phyloP scores from a whole-genome alignment of 2,113 vertebrate species.

The Bungarus multicinctus region DNA sequence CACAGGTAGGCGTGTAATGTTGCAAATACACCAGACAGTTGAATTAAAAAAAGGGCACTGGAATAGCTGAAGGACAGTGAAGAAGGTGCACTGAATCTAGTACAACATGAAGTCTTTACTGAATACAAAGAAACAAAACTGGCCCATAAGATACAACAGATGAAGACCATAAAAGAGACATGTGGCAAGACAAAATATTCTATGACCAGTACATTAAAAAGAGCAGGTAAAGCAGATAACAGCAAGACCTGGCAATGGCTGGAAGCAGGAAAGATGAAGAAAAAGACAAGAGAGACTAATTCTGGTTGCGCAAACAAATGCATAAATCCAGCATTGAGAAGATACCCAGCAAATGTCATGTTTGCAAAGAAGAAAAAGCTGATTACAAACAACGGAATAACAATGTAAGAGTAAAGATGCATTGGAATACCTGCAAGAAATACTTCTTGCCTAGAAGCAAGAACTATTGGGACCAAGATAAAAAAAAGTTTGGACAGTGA shows the following conservation, averaged over 20 bases:
- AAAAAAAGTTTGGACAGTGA: background rate
- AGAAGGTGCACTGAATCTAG: background rate
- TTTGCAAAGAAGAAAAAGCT: background rate
- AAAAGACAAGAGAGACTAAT: background rate
- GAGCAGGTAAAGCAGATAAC: background rate
- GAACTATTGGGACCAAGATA: background rate
- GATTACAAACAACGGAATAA: background rate
- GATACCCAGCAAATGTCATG: background rate
- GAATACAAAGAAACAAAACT: background rate
- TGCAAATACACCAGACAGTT: background rate
- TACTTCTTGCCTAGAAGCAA: background rate
- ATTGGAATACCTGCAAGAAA: background rate
- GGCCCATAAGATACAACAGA: background rate
- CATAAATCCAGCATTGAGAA: background rate
- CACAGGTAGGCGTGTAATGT: background rate
- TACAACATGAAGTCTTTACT: background rate
- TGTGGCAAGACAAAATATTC: background rate
- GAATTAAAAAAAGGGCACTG: background rate
- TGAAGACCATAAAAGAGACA: background rate
- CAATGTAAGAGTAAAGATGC: background rate
- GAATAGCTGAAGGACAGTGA: background rate
- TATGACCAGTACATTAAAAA: background rate
- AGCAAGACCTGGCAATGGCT: background rate
- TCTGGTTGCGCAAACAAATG: background rate
- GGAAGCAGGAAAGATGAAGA: background rate